Base-by-base conservation (phyloP, 2,888 invertebrate species). In the Mesorhabditis spiculigera region DNA sequence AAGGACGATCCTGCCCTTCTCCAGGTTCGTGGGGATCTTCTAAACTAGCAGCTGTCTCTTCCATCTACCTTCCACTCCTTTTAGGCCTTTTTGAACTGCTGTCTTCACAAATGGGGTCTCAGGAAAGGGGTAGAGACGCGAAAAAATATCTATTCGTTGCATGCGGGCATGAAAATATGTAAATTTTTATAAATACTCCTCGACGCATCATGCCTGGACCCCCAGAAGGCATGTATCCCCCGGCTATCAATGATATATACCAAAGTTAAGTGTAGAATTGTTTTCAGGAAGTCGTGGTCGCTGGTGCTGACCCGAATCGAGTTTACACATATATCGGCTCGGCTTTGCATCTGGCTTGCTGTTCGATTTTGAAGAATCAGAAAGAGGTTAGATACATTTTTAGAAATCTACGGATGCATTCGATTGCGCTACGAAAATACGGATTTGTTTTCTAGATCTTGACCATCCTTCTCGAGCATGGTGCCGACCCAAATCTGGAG, bases 281-380 rank as follows among this genome's bases (percentile, higher is more conserved):
- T 45, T 77, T 87, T 5, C 68, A 81, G 71, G 77, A 86, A 58
- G 73, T 88, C 43, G 81, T 89, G 66, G 86, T 87, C 45, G 83
- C 85, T 65, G 88, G 88, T 5, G 88, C 88, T 13, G 85, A 88
- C 71, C 87, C 88, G 72, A 87, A 89, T 80, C 87, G 86, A 63
- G 78, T 81, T 42, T 86, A 87, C 50, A 86, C 86, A 16, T 86
- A 86, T 70, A 84, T 83, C 58, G 86, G 87, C 16, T 86, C 87
- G 0, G 82, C 87, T 2, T 83, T 88, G 45, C 87, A 88, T 82
- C 72, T 88, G 45, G 87, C 87, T 4, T 86, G 87, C 66, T 86
- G 87, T 45, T 82, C 83, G 5, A 66, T 85, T 87, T 43, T 65
- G 41, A 45, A 75, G 74, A 69, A 43, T n/a, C 10, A 44, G 58